phyloP scores from a whole-genome alignment of 2,888 invertebrate genomes.

The Tupiocoris notatus region DNA sequence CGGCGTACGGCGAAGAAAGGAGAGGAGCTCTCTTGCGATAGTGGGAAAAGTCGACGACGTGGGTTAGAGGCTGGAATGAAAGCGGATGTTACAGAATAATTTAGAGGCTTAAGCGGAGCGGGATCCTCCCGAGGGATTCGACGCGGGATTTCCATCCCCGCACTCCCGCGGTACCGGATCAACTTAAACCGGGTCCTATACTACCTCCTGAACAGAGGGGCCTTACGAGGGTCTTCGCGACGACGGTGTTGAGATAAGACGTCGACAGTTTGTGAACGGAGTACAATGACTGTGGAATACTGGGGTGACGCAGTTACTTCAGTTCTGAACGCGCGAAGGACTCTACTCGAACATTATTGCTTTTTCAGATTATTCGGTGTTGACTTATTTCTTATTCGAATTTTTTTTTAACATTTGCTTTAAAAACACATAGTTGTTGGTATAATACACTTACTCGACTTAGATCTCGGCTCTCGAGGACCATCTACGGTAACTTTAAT shows the following conservation, averaged over 20 bases:
- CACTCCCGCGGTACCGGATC: not conserved
- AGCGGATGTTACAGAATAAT: slow-evolving; percentile 36
- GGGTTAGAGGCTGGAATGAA: not conserved
- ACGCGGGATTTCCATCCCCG: not conserved
- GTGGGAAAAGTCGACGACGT: not conserved
- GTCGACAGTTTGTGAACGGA: not conserved
- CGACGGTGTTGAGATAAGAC: not conserved
- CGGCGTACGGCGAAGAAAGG: too few relatives aligned
- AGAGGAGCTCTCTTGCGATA: not conserved
- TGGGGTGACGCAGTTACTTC: not conserved
- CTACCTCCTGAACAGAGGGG: not conserved
- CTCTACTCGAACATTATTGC: too few relatives aligned
- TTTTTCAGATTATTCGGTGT: too few relatives aligned
- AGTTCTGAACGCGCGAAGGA: not conserved
- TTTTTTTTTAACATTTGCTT: too few relatives aligned
- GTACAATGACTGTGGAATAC: not conserved
- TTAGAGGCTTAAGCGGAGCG: slow-evolving; percentile 28
- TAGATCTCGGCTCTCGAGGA: slow-evolving; percentile 94
- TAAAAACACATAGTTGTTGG: too few relatives aligned
- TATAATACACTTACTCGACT: slow-evolving; percentile 75
- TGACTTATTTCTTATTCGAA: too few relatives aligned
- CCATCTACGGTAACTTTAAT: slow-evolving; percentile 99
- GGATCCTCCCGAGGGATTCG: slow-evolving; percentile 15
- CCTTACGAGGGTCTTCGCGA: not conserved
- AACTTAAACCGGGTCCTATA: not conserved